phyloP scores from a whole-genome alignment of 2,113 vertebrate species.

The Corythaixoides concolor region DNA sequence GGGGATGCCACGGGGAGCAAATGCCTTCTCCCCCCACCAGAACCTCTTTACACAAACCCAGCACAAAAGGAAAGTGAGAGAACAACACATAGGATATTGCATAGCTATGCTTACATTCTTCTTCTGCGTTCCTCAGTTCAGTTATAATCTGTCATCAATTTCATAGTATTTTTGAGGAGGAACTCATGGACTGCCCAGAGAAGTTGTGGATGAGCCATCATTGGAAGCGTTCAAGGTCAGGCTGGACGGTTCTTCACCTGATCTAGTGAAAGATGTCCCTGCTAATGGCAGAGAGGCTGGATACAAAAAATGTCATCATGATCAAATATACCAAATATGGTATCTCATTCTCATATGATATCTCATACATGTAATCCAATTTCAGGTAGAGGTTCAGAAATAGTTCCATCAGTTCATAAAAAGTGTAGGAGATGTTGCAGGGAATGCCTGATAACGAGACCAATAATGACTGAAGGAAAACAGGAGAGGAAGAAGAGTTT shows the following conservation, averaged over 20 bases:
- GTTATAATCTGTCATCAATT: neutral
- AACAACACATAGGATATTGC: accelerated
- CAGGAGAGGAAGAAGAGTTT: neutral
- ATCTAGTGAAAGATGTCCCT: neutral
- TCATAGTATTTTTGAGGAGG: neutral
- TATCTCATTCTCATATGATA: neutral
- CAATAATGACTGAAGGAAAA: neutral
- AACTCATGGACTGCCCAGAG: neutral
- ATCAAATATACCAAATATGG: neutral
- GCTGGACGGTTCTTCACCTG: accelerated
- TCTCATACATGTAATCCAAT: neutral
- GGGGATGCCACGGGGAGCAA: too few relatives aligned
- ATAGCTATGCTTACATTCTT: neutral
- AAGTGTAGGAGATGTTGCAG: neutral
- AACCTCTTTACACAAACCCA: too few relatives aligned
- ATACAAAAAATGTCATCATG: neutral
- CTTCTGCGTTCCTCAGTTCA: neutral
- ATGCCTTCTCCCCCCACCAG: too few relatives aligned
- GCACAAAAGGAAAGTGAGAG: neutral
- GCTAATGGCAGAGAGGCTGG: accelerated
- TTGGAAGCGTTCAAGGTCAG: neutral
- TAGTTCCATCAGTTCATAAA: neutral
- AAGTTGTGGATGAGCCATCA: neutral
- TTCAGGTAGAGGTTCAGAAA: neutral
- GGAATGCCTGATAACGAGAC: neutral